These are phyloP conservation scores for Dicrurus megarhynchus DNA, from an alignment of 2,113 vertebrate genomes.

Conservation along the genomic window DNA sequence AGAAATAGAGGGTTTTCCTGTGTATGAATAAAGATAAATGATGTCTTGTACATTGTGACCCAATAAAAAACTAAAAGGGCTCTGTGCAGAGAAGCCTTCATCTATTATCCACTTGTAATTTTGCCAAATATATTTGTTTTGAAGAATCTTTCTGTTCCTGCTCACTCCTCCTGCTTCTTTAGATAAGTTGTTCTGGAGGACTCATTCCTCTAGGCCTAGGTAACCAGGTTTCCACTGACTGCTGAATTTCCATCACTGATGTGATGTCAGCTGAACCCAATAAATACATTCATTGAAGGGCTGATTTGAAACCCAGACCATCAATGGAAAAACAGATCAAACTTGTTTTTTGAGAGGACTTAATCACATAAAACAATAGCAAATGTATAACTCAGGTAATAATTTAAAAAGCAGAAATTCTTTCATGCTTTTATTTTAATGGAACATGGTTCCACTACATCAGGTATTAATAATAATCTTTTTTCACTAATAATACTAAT, in stretches of 20 bases:
- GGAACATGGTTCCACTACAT: background rate
- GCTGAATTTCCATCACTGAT: background rate
- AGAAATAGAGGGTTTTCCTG: background rate
- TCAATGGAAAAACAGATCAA: background rate
- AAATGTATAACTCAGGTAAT: background rate
- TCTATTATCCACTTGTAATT: background rate
- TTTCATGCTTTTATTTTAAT: background rate
- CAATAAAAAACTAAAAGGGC: background rate
- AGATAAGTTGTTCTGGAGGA: background rate
- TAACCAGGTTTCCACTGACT: background rate
- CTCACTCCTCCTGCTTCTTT: background rate
- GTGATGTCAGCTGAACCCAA: background rate
- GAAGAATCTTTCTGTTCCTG: background rate
- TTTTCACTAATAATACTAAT: background rate
- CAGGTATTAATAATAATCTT: background rate
- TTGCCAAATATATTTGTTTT: background rate
- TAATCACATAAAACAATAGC: background rate
- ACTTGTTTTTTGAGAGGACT: background rate
- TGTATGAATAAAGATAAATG: background rate
- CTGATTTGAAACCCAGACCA: background rate
- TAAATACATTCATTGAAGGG: background rate
- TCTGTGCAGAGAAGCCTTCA: background rate
- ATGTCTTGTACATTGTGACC: background rate
- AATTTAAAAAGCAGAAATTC: background rate
- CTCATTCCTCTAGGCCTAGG: background rate